Evolutionary conservation across 2,113 vertebrate species (phyloP).

Genomic region (Onychorhynchus coronatus): DNA sequence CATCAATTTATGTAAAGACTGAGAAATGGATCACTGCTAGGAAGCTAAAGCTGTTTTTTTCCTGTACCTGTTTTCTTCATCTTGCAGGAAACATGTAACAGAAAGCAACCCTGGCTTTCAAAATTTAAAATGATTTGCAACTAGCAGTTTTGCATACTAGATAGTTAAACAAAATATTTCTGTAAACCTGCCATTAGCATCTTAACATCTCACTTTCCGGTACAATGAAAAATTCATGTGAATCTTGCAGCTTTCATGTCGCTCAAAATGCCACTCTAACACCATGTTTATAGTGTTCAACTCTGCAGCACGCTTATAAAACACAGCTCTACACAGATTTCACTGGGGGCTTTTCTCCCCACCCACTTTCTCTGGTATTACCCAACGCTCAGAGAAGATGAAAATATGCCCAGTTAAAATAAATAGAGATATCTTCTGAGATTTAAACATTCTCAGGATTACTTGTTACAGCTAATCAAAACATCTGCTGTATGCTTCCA

Average conservation of each 20-base stretch:
- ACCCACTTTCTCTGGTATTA: not conserved
- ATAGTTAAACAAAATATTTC: slow-evolving; percentile 63
- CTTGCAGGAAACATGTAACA: not conserved
- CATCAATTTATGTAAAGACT: not conserved
- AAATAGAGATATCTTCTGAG: not conserved
- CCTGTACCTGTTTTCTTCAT: not conserved
- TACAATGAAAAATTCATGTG: slow-evolving; percentile 60
- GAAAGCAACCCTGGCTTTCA: not conserved
- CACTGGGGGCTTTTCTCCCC: not conserved
- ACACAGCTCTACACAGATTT: slow-evolving; percentile 9
- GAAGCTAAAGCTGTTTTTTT: not conserved
- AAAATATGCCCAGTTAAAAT: not conserved
- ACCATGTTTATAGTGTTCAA: slow-evolving; percentile 31
- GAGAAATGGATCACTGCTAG: not conserved
- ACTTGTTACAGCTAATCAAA: slow-evolving; percentile 12
- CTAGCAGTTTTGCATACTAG: slow-evolving; percentile 45
- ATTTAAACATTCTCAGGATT: not conserved
- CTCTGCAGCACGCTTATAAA: slow-evolving; percentile 29
- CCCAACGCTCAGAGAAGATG: not conserved
- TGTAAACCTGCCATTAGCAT: slow-evolving; percentile 49
- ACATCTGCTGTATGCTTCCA: not conserved
- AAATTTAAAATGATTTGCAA: not conserved
- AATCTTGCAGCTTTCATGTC: slow-evolving; percentile 43
- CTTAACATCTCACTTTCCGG: slow-evolving; percentile 48
- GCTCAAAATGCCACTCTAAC: slow-evolving; percentile 16